These are phyloP conservation scores for Epinephelus coioides DNA, from an alignment of 2,797 vertebrate genomes.

Conservation along the genomic window DNA sequence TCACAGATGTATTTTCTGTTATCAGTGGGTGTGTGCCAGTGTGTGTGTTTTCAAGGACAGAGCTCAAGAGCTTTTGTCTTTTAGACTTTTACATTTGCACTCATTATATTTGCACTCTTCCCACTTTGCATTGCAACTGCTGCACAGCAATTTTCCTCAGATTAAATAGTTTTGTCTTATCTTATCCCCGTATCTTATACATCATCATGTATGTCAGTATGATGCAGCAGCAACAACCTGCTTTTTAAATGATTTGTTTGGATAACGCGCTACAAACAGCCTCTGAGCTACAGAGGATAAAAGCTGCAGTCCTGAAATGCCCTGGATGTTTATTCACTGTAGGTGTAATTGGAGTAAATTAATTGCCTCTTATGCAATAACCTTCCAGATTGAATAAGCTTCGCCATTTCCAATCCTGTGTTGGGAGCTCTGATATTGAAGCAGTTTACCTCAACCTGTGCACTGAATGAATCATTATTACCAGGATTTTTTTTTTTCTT, in stretches of 20 bases:
- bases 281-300: conserved; percentile 31
- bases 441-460: conserved; percentile 16
- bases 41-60: conserved; percentile 46
- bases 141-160: too few species aligned
- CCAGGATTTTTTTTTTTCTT: neutral
- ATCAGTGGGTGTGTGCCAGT: conserved; percentile 4
- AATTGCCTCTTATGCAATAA: conserved; percentile 63
- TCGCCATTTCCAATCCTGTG: conserved; percentile 19
- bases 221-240: neutral
- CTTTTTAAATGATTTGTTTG: conserved; percentile 28
- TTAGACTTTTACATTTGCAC: too few species aligned
- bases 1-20: conserved; percentile 28
- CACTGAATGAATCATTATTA: conserved; percentile 15
- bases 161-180: too few species aligned
- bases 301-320: conserved; percentile 12
- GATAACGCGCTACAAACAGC: neutral
- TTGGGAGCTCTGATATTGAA: conserved; percentile 21
- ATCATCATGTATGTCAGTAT: neutral
- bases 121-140: too few species aligned
- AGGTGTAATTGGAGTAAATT: conserved; percentile 54
- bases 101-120: too few species aligned
- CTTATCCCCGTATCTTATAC: neutral
- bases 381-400: conserved; percentile 48
- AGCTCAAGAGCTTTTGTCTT: conserved; percentile 8
- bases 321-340: conserved; percentile 37